A percentile compares a stretch with the other conserved stretches of the same genome.
Conservation (phyloP, 2,797 vertebrate species). For the Protosalanx chinensis region DNA sequence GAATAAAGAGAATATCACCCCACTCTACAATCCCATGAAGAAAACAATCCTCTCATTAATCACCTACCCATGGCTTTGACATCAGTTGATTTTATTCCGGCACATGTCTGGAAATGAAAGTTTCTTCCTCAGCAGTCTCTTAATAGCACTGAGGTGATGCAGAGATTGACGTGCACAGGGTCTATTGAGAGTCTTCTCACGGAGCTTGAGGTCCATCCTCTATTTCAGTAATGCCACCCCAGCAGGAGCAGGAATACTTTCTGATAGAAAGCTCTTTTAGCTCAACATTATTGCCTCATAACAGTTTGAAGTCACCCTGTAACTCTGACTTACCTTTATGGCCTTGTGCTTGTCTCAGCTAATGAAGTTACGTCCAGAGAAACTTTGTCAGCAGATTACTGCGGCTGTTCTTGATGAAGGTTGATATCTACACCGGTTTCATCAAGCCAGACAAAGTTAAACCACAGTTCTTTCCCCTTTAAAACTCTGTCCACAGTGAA, state of each 20-base stretch:
- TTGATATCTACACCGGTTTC: not conserved
- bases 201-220: slow-evolving; percentile 26
- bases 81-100: not conserved
- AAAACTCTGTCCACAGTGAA: not conserved
- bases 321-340: not conserved
- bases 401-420: not conserved
- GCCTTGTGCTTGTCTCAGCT: not conserved
- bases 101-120: slow-evolving; percentile 3
- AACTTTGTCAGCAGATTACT: not conserved
- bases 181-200: slow-evolving; percentile 32
- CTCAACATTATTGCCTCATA: not conserved
- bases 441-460: not conserved
- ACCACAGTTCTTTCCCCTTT: not conserved
- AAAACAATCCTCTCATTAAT: slow-evolving; percentile 21
- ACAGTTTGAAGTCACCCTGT: not conserved
- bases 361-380: not conserved
- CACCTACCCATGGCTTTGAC: slow-evolving; percentile 14
- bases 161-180: slow-evolving; percentile 28
- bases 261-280: slow-evolving; percentile 13
- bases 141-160: slow-evolving; percentile 4
- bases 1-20: slow-evolving; percentile 15
- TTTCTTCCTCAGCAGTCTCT: not conserved
- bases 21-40: not conserved
- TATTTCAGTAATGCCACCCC: slow-evolving; percentile 17
- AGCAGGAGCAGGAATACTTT: slow-evolving; percentile 2